phyloP scores from a whole-genome alignment of 2,888 invertebrate species.

The Strigamia maritima region DNA sequence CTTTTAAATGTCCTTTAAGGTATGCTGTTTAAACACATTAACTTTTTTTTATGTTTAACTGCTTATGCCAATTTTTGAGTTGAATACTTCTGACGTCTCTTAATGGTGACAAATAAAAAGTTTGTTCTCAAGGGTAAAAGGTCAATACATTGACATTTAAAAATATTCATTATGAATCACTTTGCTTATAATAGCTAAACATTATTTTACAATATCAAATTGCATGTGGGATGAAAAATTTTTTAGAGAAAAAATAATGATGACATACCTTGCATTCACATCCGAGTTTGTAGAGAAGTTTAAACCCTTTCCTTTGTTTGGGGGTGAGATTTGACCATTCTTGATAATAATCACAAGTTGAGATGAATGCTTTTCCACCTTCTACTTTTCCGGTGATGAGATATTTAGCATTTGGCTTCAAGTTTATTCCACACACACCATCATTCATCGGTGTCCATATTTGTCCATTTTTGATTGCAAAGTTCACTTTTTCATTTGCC shows the following conservation, averaged over 20 bases:
- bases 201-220: too few relatives aligned
- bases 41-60: too few relatives aligned
- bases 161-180: not conserved
- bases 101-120: not conserved
- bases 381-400: conserved; percentile 57
- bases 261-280: conserved; percentile 66
- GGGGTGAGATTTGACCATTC: conserved; percentile 69
- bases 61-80: too few relatives aligned
- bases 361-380: conserved; percentile 57
- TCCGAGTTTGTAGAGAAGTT: conserved; percentile 67
- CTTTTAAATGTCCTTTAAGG: too few relatives aligned
- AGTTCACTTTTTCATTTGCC: conserved; percentile 65
- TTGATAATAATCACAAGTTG: conserved; percentile 64
- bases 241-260: not conserved
- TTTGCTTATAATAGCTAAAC: not conserved
- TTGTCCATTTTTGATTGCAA: conserved; percentile 65
- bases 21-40: too few relatives aligned
- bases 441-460: conserved; percentile 62
- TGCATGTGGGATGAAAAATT: too few relatives aligned
- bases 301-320: conserved; percentile 74
- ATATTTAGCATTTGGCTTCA: conserved; percentile 62
- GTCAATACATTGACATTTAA: not conserved
- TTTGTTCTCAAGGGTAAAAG: not conserved
- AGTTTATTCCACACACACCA: conserved; percentile 64
- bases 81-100: too few relatives aligned